These are phyloP conservation scores for Myoxocephalus aenaeus DNA, from an alignment of 2,797 vertebrate species.

Conservation along the genomic window DNA sequence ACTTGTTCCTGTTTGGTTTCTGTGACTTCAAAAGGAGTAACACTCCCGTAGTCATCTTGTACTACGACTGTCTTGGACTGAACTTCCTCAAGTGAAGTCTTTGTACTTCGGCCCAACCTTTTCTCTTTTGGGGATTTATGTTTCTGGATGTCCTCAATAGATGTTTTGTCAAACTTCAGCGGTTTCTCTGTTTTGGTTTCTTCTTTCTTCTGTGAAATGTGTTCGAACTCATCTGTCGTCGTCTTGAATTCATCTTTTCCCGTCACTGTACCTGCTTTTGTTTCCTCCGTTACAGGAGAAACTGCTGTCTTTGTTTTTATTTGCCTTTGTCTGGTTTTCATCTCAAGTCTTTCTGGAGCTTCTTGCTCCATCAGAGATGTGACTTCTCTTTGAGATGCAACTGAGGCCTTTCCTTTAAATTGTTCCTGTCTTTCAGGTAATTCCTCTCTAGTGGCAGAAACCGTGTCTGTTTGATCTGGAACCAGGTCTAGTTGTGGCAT, in stretches of 20 bases:
- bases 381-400: neutral
- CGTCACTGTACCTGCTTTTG: neutral
- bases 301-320: neutral
- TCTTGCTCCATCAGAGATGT: conserved; percentile 3
- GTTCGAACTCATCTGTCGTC: too few species aligned
- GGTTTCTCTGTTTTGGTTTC: neutral
- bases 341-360: neutral
- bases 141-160: neutral
- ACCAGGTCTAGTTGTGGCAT: conserved; percentile 1
- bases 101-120: neutral
- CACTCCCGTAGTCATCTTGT: conserved; percentile 18
- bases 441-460: neutral
- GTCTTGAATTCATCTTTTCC: neutral
- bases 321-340: neutral
- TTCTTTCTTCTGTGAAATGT: neutral
- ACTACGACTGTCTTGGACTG: conserved; percentile 17
- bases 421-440: neutral
- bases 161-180: neutral
- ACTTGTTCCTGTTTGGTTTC: conserved; percentile 22
- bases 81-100: neutral
- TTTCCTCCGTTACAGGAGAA: neutral
- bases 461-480: conserved; percentile 7
- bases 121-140: conserved; percentile 4
- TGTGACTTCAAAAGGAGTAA: conserved; percentile 12
- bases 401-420: neutral